Conservation (phyloP, 1,140 invertebrate genomes). For the Drosophila guanche region DNA sequence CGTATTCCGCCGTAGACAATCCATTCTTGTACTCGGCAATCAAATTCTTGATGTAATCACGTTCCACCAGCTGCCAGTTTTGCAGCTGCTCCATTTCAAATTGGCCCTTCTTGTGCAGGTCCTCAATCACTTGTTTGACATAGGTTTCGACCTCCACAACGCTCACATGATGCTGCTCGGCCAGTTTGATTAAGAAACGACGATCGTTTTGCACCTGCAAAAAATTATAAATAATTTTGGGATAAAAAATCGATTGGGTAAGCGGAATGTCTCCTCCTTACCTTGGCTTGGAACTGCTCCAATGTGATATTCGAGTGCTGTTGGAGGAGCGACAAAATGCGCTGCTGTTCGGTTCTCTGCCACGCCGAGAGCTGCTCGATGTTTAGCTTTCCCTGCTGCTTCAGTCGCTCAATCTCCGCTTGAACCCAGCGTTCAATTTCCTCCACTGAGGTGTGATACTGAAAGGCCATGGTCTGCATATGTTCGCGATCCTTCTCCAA, state of each 20-base stretch:
- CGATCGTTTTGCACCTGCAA: constrained; percentile 68
- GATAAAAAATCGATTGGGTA: too few species aligned
- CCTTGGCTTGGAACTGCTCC: constrained; percentile 74
- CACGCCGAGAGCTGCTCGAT: constrained; percentile 74
- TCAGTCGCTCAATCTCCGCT: constrained; percentile 65
- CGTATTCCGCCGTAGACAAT: constrained; percentile 65
- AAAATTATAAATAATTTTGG: neutral
- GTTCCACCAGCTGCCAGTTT: constrained; percentile 71
- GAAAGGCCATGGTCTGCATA: constrained; percentile 82
- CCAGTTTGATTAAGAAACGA: constrained; percentile 64
- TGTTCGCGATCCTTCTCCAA: constrained; percentile 75
- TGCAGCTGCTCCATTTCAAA: constrained; percentile 75
- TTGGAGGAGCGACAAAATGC: constrained; percentile 63
- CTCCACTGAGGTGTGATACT: constrained; percentile 78
- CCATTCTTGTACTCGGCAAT: constrained; percentile 70
- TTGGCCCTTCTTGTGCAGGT: constrained; percentile 68
- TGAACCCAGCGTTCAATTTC: constrained; percentile 79
- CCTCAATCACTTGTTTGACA: constrained; percentile 72
- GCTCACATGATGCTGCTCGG: constrained; percentile 76
- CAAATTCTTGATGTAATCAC: constrained; percentile 72
- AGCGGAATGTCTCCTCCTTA: constrained; percentile 6
- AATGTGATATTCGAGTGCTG: constrained; percentile 72
- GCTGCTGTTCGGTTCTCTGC: constrained; percentile 74
- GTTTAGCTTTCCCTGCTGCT: constrained; percentile 71
- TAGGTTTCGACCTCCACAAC: constrained; percentile 71